Evolutionary conservation across 2,888 invertebrate genomes (phyloP).

Genomic region (Ectemnius cavifrons): DNA sequence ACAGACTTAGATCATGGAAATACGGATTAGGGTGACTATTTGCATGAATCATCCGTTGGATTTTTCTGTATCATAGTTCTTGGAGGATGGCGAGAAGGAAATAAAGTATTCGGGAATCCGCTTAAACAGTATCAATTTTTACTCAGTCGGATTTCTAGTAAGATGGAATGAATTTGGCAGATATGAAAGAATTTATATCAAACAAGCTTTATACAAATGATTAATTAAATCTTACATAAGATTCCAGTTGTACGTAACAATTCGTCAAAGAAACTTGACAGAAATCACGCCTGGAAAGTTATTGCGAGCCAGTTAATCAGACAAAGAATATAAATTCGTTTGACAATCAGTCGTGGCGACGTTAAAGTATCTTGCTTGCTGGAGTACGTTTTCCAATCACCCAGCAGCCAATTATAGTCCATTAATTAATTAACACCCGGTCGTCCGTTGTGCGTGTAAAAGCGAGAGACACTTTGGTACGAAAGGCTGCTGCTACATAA

Average conservation of each 20-base stretch:
- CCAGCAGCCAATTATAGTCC: not conserved
- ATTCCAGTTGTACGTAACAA: too few species aligned
- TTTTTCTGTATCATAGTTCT: not conserved
- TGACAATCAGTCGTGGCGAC: not conserved
- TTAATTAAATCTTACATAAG: not conserved
- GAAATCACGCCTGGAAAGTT: too few species aligned
- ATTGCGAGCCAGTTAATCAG: not conserved
- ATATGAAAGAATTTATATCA: not conserved
- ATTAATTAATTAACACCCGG: conserved; percentile 7
- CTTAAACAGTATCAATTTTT: too few species aligned
- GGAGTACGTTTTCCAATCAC: not conserved
- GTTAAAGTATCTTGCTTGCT: not conserved
- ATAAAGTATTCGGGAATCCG: too few species aligned
- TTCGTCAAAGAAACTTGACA: not conserved
- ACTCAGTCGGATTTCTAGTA: too few species aligned
- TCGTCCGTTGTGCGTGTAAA: not conserved
- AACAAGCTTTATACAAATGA: not conserved
- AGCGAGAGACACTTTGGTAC: not conserved
- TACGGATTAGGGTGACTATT: not conserved
- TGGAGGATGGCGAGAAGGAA: too few species aligned
- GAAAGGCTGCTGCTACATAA: not conserved
- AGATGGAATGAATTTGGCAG: too few species aligned
- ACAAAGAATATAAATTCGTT: not conserved
- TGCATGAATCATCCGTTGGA: not conserved
- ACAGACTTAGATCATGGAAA: conserved; percentile 4